Evolutionary conservation across 2,888 invertebrate species (phyloP), one percentile per base, ranked within the genome.

Genomic region (Lochmaea capreae): DNA sequence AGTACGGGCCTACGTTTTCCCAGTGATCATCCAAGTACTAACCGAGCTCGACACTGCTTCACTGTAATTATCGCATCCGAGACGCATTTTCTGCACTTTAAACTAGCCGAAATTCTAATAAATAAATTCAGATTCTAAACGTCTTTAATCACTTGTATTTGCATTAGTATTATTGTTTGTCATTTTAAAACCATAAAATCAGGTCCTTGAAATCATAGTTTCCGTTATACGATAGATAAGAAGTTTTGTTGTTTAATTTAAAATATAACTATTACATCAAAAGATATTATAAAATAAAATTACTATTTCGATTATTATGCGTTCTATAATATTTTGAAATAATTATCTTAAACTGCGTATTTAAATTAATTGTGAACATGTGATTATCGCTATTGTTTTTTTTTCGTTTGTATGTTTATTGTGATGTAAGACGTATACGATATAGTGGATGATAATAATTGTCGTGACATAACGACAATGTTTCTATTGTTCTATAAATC

Each of bases 341-440:
- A n/a, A 49, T 49, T 49, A 49, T 49, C n/a, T 49, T 49, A 49
- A 49, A 49, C 49, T 49, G n/a, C 49, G 49, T n/a, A 49, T n/a
- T 49, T 49, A 49, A 49, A n/a, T 14, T 49, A 49, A 49, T 49
- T 49, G 49, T 49, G 49, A n/a, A 49, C 0, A n/a, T n/a, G 14
- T 49, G 6, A 49, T 49, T 49, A n/a, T 49, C n/a, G n/a, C 49
- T 49, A 49, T 49, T 49, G 49, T 49, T 49, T 49, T 49, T 46
- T 46, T 14, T 46, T 4, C 14, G 5, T 46, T 14, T 49, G 49
- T 49, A n/a, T 49, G 49, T 49, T 49, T 49, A 49, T 5, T 49
- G 49, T 49, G 49, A 49, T 49, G 49, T 49, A 49, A 49, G 49
- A 49, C 49, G n/a, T n/a, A 14, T 49, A n/a, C n/a, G 49, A 49